Evolutionary conservation across 2,113 vertebrate genomes (phyloP).

Genomic region (Thunnus thynnus): DNA sequence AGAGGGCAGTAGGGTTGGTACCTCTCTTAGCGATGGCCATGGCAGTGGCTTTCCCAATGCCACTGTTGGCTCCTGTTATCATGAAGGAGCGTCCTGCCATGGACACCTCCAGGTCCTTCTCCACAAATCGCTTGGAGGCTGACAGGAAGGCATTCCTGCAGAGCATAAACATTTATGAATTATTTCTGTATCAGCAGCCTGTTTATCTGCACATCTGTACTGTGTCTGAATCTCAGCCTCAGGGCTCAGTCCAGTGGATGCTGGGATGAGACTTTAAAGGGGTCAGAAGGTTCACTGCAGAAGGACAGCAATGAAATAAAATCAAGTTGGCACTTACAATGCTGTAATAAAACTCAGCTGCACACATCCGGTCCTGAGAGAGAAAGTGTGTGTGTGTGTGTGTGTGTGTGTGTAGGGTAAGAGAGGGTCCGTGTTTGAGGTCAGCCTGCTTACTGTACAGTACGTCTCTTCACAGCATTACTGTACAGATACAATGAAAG

Average conservation of each 20-base stretch:
- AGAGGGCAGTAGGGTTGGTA: slow-evolving; percentile 18
- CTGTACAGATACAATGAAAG: slow-evolving; percentile 72
- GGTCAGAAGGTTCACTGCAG: background rate
- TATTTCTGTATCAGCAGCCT: background rate
- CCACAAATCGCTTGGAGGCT: slow-evolving; percentile 83
- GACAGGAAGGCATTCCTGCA: slow-evolving; percentile 81
- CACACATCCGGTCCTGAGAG: background rate
- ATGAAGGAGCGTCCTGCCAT: slow-evolving; percentile 85
- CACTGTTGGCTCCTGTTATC: slow-evolving; percentile 88
- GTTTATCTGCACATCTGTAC: background rate
- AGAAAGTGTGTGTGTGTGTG: background rate
- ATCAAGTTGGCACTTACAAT: background rate
- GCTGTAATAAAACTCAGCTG: background rate
- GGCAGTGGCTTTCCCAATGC: slow-evolving; percentile 85
- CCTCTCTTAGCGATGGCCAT: slow-evolving; percentile 86
- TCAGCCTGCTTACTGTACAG: slow-evolving; percentile 47
- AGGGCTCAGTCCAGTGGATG: no score
- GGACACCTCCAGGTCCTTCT: slow-evolving; percentile 86
- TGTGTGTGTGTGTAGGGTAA: slow-evolving; percentile 26
- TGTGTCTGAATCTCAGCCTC: background rate
- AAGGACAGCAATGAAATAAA: no score
- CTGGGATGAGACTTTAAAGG: no score
- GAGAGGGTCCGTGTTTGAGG: slow-evolving; percentile 34
- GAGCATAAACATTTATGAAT: slow-evolving; percentile 27
- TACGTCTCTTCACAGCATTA: slow-evolving; percentile 51